Evolutionary conservation across 2,888 invertebrate genomes (phyloP), one percentile per base, ranked within the genome.

Genomic region (Drosophila bunnanda): DNA sequence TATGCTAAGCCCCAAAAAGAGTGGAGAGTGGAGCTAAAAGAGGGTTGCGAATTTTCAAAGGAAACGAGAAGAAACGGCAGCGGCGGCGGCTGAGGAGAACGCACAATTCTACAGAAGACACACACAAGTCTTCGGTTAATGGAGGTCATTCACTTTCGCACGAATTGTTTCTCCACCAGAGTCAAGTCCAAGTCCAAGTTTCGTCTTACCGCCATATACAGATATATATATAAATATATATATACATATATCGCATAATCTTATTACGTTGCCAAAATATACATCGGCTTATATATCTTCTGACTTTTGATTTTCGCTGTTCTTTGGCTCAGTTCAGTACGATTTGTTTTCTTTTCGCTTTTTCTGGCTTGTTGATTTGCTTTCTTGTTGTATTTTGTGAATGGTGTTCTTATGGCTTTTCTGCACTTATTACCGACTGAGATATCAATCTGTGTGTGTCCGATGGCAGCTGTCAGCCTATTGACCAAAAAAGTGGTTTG

Each of bases 131-230:
- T 72, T 72, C 54, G 91, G 92, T 91, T 91, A 91, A 91, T 92
- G 90, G 92, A 92, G 92, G 92, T 92, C 92, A 92, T 92, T 92
- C 92, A 92, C 92, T 92, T 92, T 92, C 92, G 90, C 89, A 91
- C 90, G 91, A 91, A 91, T 88, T 89, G 90, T 90, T 86, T 83
- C 88, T 88, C 83, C 83, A 86, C 83, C 79, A 76, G 77, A 82
- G 75, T 74, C 80, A 72, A 86, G 80, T 79, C 80, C 77, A 69
- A 70, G 70, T 55, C 73, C 77, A 77, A 80, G 68, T 75, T 82
- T 76, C 78, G 65, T 70, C 55, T 67, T 77, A 54, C 71, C 22
- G 32, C 41, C 39, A 34, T 34, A 61, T 43, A 52, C 44, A 56
- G 5, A 17, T 17, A 6, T 28, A 28, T 30, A 30, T n/a, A n/a